Base-by-base conservation (phyloP, 2,888 invertebrate species). In the Tachina lurida region DNA sequence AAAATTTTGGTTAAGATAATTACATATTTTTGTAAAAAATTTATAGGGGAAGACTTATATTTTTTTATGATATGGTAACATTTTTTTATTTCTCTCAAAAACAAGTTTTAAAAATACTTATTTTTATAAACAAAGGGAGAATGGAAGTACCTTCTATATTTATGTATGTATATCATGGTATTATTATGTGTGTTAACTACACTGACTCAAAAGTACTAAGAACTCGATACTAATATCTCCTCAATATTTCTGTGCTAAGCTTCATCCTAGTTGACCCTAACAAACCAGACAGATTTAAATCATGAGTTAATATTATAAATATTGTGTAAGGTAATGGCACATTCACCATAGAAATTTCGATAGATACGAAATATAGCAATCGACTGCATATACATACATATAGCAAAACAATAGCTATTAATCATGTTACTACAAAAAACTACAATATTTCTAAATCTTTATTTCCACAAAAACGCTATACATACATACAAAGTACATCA, bases 341-440 rank as follows among this genome's bases (percentile, higher is more conserved):
- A 22, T 22, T 45, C 56, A 15, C 10, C 8, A 56, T 58, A 58
- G 9, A 8, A 43, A 19, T 17, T 54, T 54, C n/a, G 39, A 43
- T 15, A 52, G 17, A 47, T 17, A 47, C n/a, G 0, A 47, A 73
- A 13, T 10, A 12, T 9, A 68, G 41, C 10, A 41, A 41, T 17
- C 31, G 12, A 56, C n/a, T 56, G 8, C 15, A 15, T 39, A 15
- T n/a, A n/a, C n/a, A n/a, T n/a, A n/a, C n/a, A n/a, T 39, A 8
- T 45, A 58, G n/a, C 39, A 45, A 15, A 76, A 49, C 2, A 76
- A 58, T 47, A 8, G 19, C 45, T 41, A 52, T 68, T 68, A 77
- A 77, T 62, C 70, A 54, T 78, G 54, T 19, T 70, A 45, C 31
- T n/a, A 7, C 60, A 68, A 19, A 75, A 68, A 45, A 60, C 15